A percentile compares a stretch with the other conserved stretches of the same genome.
Evolutionary conservation across 2,113 vertebrate genomes (phyloP).

Genomic region (Crotalus tigris): DNA sequence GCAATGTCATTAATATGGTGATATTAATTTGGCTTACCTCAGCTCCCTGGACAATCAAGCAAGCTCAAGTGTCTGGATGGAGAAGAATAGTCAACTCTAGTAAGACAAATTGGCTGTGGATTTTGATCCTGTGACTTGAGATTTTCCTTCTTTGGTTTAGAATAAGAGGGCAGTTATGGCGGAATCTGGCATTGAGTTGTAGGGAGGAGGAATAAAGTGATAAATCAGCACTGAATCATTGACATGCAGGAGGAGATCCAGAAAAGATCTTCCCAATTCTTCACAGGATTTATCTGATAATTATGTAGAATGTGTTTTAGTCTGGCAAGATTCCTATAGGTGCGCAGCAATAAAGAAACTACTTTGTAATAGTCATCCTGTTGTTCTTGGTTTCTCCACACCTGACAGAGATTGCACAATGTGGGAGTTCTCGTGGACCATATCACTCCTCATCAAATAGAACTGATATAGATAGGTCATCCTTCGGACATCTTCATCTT

Average conservation of each 20-base stretch:
- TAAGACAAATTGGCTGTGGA: too few species aligned
- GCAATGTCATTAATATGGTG: too few species aligned
- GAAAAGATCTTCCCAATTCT: not conserved
- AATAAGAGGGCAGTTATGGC: too few species aligned
- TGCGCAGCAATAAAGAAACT: not conserved
- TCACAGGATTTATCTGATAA: not conserved
- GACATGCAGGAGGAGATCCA: not conserved
- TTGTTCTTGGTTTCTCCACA: not conserved
- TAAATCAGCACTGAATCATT: not conserved
- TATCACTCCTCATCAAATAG: not conserved
- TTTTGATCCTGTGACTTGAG: too few species aligned
- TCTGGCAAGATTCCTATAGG: not conserved
- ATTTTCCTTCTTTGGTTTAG: too few species aligned
- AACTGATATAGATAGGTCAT: not conserved
- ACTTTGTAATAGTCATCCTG: not conserved
- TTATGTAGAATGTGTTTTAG: not conserved
- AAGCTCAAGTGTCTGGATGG: too few species aligned
- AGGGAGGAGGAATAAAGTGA: too few species aligned
- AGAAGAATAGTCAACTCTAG: too few species aligned
- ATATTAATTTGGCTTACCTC: too few species aligned
- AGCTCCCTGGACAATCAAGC: too few species aligned
- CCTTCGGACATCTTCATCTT: not conserved
- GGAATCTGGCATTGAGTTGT: too few species aligned
- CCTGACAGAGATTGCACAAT: not conserved
- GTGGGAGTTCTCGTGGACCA: not conserved